These are phyloP conservation scores for Idaea dimidiata DNA, from an alignment of 2,888 invertebrate species.

Conservation along the genomic window DNA sequence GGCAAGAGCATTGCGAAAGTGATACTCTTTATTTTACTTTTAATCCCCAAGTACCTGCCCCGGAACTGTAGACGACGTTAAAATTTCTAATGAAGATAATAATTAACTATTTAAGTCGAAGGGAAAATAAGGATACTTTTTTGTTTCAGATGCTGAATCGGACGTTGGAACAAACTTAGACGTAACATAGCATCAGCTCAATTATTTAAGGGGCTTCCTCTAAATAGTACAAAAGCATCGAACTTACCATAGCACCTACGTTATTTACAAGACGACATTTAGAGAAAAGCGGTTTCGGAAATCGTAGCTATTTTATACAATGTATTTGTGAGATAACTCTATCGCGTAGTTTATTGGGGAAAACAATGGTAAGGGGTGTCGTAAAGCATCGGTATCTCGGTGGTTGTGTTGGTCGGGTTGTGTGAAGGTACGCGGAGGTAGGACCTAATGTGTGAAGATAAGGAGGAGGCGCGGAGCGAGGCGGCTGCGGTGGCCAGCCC, in stretches of 20 bases:
- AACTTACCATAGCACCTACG: slow-evolving; percentile 56
- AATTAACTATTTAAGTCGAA: slow-evolving; percentile 14
- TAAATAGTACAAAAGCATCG: slow-evolving; percentile 70
- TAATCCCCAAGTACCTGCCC: not conserved
- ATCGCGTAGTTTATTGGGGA: slow-evolving; percentile 60
- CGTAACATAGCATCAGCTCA: slow-evolving; percentile 48
- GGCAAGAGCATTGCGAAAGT: not conserved
- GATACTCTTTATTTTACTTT: not conserved
- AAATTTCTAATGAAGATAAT: slow-evolving; percentile 8
- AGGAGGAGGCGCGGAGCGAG: slow-evolving; percentile 69
- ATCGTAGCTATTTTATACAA: slow-evolving; percentile 57
- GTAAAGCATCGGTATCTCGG: slow-evolving; percentile 74
- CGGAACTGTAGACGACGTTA: not conserved
- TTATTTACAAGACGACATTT: slow-evolving; percentile 31
- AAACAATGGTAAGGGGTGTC: slow-evolving; percentile 73
- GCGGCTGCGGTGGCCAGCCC: slow-evolving; percentile 60
- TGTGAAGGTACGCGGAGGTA: slow-evolving; percentile 48
- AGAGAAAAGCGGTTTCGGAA: slow-evolving; percentile 35
- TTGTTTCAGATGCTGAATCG: slow-evolving; percentile 77
- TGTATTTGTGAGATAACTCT: slow-evolving; percentile 53
- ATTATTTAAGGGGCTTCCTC: slow-evolving; percentile 35
- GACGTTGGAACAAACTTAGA: slow-evolving; percentile 65
- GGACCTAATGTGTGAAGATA: slow-evolving; percentile 71
- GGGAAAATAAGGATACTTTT: slow-evolving; percentile 8
- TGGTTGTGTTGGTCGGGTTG: slow-evolving; percentile 63